These are phyloP conservation scores for Trissolcus brochymenae DNA, from an alignment of 2,888 invertebrate genomes.

Conservation along the genomic window DNA sequence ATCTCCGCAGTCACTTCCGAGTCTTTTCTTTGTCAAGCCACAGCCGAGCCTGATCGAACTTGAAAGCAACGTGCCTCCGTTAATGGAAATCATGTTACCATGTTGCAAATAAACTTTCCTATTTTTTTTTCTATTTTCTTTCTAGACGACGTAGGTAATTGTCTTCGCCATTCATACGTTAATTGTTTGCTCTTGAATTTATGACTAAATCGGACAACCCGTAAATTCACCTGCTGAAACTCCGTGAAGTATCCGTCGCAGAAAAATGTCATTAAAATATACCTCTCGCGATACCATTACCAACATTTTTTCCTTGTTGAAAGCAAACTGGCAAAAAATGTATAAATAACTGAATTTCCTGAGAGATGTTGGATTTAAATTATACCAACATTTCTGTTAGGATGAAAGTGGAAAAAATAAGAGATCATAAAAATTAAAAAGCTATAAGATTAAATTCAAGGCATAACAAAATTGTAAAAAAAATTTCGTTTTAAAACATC, in stretches of 20 bases:
- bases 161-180: slow-evolving; percentile 14
- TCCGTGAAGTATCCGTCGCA: slow-evolving; percentile 25
- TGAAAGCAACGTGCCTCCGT: slow-evolving; percentile 5
- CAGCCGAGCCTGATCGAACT: slow-evolving; percentile 24
- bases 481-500: no score
- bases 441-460: no score
- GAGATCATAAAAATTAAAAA: no score
- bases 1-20: slow-evolving; percentile 38
- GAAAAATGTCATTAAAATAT: slow-evolving; percentile 16
- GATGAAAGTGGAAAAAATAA: no score
- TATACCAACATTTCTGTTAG: no score
- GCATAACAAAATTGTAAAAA: no score
- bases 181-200: slow-evolving; percentile 30
- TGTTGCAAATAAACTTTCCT: slow-evolving; percentile 29
- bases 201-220: slow-evolving; percentile 10
- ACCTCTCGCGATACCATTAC: slow-evolving; percentile 13
- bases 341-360: no score
- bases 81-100: slow-evolving; percentile 34
- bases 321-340: slow-evolving; percentile 24
- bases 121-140: not conserved
- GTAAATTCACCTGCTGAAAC: slow-evolving; percentile 19
- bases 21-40: slow-evolving; percentile 24
- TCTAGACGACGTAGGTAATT: slow-evolving; percentile 17
- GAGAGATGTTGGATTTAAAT: no score
- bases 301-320: no score